Evolutionary conservation across 2,888 invertebrate species (phyloP), one percentile per base, ranked within the genome.

Genomic region (Acholoe squamosa): DNA sequence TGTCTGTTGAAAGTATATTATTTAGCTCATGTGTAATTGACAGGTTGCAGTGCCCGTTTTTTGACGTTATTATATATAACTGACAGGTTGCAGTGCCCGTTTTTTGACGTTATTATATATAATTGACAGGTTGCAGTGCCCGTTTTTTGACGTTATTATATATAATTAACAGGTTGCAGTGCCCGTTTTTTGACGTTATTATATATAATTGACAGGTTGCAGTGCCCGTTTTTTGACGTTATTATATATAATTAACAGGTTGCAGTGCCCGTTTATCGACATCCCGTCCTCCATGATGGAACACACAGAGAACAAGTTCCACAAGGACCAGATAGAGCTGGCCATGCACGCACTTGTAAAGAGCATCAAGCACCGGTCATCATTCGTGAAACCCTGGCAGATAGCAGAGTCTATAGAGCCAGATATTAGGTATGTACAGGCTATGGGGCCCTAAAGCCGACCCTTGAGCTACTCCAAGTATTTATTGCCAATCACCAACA

Each of bases 251-350:
- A 14, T 61, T 61, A 5, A 16, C 93, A 98, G 98, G 94, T 96
- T 98, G 92, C 98, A 98, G 95, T 98, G 98, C 96, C 97, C 98
- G 5, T 98, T 98, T 95, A 97, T 98, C 96, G 98, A 98, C 94
- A 97, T 98, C 90, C 97, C 97, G 12, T 92, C 92, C 19, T 91
- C 92, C 43, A 91, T 93, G 92, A 92, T 92, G 91, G 90, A 89
- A 80, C 91, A 91, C 34, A 54, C 90, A 31, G 71, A 33, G 5
- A 84, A 93, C 84, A 90, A 94, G 67, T 95, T 95, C 92, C 94
- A 94, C 91, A 94, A 94, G 77, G 94, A 94, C 89, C 95, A 96
- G 93, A 95, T 96, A 84, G 94, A 94, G 76, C 97, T 97, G 93
- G 98, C 98, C 0, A 96, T 98, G 80, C 97, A 97, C 93, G 97